Percentiles rank a stretch among this genome's conserved stretches.
Evolutionary conservation across 92 coral and sea anemone genomes (phyloP).

Genomic region (Parazoanthus atlanticus): DNA sequence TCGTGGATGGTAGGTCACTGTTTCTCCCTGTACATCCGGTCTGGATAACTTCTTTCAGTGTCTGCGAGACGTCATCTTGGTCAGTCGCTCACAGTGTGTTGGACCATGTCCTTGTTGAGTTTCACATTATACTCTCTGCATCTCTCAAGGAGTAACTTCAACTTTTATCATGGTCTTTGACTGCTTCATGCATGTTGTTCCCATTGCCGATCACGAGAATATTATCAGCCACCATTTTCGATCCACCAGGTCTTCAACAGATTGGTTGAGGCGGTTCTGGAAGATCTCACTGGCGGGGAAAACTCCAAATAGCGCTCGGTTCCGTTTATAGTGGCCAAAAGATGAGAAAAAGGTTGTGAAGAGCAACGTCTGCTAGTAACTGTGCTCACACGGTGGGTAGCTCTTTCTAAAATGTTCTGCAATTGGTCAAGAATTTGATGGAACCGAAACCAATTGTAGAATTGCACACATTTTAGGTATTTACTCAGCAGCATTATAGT

Average conservation of each 20-base stretch:
- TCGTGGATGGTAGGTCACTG: background rate
- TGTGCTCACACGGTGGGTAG: too few species aligned
- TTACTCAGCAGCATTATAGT: too few species aligned
- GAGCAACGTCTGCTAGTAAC: too few species aligned
- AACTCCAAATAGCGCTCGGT: conserved; percentile 12
- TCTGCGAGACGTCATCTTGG: conserved; percentile 15
- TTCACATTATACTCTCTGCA: conserved; percentile 12
- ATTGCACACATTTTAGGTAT: too few species aligned
- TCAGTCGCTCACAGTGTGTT: background rate
- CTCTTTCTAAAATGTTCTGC: too few species aligned
- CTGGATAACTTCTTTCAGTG: conserved; percentile 7
- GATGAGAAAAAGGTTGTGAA: too few species aligned
- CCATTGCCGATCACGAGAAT: conserved; percentile 48
- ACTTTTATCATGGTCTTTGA: conserved; percentile 1
- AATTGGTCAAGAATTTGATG: too few species aligned
- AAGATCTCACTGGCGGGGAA: conserved; percentile 22
- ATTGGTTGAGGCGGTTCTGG: background rate
- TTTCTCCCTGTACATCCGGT: conserved; percentile 22
- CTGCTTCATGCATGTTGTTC: conserved; percentile 17
- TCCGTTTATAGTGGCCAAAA: conserved; percentile 27
- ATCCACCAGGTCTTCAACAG: conserved; percentile 3
- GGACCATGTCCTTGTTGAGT: conserved; percentile 31
- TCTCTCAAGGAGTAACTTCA: background rate
- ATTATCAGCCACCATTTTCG: background rate
- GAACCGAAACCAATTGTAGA: too few species aligned